Conservation (phyloP, 1,140 invertebrate genomes). For the Drosophila nigromelanica region DNA sequence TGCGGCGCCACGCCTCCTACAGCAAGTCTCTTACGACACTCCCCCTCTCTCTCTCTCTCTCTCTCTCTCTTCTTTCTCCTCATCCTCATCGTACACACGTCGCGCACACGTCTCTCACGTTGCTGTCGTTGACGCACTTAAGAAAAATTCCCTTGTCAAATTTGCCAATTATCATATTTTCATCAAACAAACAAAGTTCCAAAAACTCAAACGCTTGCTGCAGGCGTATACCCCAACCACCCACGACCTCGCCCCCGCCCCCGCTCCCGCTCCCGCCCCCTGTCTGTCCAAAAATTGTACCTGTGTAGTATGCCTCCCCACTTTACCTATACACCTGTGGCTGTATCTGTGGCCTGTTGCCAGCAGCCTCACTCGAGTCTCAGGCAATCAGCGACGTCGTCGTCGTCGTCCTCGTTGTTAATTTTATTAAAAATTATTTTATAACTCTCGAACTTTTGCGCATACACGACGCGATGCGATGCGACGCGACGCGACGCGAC, state of each 20-base stretch:
- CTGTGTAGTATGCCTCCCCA: not conserved
- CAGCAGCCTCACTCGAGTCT: constrained; percentile 32
- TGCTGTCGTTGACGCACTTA: constrained; percentile 69
- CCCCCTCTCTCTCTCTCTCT: no score
- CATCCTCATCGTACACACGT: not conserved
- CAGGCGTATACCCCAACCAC: constrained; percentile 10
- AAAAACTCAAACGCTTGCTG: constrained; percentile 51
- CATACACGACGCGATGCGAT: constrained; percentile 19
- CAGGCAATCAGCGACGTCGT: constrained; percentile 60
- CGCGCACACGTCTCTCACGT: constrained; percentile 28
- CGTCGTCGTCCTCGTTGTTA: constrained; percentile 51
- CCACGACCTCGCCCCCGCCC: not conserved
- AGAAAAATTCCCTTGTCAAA: constrained; percentile 84
- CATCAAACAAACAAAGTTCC: constrained; percentile 83
- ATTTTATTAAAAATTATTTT: constrained; percentile 82
- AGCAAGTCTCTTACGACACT: not conserved
- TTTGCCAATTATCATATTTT: constrained; percentile 84
- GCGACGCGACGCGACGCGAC: constrained; percentile 9
- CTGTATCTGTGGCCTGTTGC: constrained; percentile 26
- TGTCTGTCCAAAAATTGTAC: constrained; percentile 3
- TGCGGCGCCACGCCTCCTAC: constrained; percentile 20
- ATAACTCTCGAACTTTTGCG: constrained; percentile 67
- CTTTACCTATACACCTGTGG: constrained; percentile 37
- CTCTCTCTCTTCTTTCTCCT: no score
- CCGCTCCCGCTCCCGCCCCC: not conserved